Base-by-base conservation (phyloP, 2,113 vertebrate genomes). In the Dicrurus megarhynchus region DNA sequence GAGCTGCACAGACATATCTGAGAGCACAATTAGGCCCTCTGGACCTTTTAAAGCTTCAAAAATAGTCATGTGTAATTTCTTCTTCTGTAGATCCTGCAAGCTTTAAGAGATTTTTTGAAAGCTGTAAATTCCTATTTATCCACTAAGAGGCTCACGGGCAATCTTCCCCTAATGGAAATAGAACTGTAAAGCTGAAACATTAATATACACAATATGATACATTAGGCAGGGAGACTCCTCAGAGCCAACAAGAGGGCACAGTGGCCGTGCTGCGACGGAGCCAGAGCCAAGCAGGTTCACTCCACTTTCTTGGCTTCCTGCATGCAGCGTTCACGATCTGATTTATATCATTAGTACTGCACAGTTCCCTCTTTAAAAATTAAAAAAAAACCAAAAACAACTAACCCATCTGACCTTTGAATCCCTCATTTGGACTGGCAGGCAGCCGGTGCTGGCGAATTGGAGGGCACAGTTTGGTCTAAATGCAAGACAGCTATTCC, bases 61-160 rank as follows among this genome's bases (percentile, higher is more conserved):
- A 96, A 96, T 94, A 93, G 93, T 90, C n/a, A 53, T 96, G 60
- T 96, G 90, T 96, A 96, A 97, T 97, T 96, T 90, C 92, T 96
- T 89, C 73, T 87, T 94, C 92, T 92, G 73, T 92, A 61, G 92
- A 87, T 88, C 69, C 88, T 92, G 90, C 83, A 87, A 96, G 96
- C 90, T 96, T 79, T 95, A 96, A 93, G 76, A 94, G 96, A 96
- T 90, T 97, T 93, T 97, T 89, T 93, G 88, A 96, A 96, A 96
- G 96, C 95, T 97, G 96, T 96, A 97, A 96, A 96, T 96, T 97
- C 96, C 96, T 97, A 95, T 97, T 97, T 97, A 96, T 96, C 96
- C 96, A 95, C 95, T 95, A 97, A 97, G 96, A 97, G 95, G 95
- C 95, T 97, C 96, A 96, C 84, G 46, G 86, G 73, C 96, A 96